Base-by-base conservation (phyloP, 1,140 invertebrate species). In the Drosophila mauritiana region DNA sequence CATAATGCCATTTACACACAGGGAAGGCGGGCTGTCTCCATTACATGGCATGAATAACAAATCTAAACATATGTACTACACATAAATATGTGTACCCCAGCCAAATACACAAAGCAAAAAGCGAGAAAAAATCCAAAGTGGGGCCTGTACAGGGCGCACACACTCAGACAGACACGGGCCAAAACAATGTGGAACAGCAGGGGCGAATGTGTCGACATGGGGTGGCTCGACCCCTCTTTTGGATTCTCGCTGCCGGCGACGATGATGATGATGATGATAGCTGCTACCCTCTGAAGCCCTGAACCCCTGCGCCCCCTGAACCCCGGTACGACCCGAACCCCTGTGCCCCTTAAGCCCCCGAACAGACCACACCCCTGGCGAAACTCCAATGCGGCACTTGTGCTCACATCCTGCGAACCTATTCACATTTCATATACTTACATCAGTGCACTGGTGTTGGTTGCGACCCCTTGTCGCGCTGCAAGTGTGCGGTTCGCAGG, bases 381-480 rank as follows among this genome's bases (percentile, higher is more conserved):
- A 17, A 34, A 40, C 36, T 17, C 43, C 48, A 11, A 62, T 62
- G n/a, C 39, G 80, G 25, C 39, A 80, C 85, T 90, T 90, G 85
- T 48, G 81, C 89, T 31, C 69, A 72, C 55, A 90, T 91, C 90
- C 90, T 91, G 90, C 74, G 86, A 91, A 91, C 90, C 90, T 91
- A 91, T 91, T 91, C 90, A 73, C 80, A 86, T 89, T 91, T 91
- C 90, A 91, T 91, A 91, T 91, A 91, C 90, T 91, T 91, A 91
- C 88, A 91, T 91, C 83, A 80, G 79, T 90, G 90, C 89, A 68
- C 55, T 85, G 69, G 83, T 91, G 69, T 91, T 78, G 62, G 85
- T 90, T 40, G 52, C 59, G 36, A 68, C 80, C 65, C 75, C 84
- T 70, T 67, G 57, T 36, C 42, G 40, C 42, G 27, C 13, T 22